phyloP scores from a whole-genome alignment of 2,113 vertebrate species.

The Zootoca vivipara region DNA sequence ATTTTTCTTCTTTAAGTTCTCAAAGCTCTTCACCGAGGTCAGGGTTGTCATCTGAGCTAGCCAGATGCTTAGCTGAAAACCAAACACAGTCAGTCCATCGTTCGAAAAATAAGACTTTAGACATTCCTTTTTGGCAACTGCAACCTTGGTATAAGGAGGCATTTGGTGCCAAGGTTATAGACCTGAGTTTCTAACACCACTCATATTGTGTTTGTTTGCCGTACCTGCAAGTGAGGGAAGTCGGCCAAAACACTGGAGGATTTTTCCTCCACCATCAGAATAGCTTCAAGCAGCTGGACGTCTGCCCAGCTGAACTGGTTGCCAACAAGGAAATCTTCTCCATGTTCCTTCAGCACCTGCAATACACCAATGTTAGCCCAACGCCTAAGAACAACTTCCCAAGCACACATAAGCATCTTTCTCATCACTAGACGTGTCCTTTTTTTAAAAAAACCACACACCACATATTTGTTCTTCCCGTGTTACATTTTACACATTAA shows the following conservation, averaged over 20 bases:
- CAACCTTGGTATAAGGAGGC: no score
- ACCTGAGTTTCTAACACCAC: no score
- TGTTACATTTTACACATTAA: background rate
- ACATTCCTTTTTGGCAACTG: no score
- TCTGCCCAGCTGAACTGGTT: slow-evolving; percentile 83
- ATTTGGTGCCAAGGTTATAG: no score
- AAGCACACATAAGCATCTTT: no score
- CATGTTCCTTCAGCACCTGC: slow-evolving; percentile 73
- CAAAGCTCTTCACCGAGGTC: no score
- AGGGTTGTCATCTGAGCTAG: no score
- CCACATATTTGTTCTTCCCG: background rate
- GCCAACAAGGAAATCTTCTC: slow-evolving; percentile 82
- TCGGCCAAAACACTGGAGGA: slow-evolving; percentile 74
- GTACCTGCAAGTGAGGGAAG: slow-evolving; percentile 87
- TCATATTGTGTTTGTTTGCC: background rate
- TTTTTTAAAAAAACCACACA: background rate
- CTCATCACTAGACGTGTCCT: background rate
- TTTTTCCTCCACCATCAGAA: slow-evolving; percentile 88
- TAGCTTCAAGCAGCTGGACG: slow-evolving; percentile 83
- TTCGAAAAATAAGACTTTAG: no score
- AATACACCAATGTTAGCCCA: background rate
- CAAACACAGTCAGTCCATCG: no score
- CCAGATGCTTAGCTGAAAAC: no score
- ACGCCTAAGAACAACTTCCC: background rate
- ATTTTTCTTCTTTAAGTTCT: no score